Conservation (phyloP, 2,113 vertebrate species). For the Peromyscus leucopus region DNA sequence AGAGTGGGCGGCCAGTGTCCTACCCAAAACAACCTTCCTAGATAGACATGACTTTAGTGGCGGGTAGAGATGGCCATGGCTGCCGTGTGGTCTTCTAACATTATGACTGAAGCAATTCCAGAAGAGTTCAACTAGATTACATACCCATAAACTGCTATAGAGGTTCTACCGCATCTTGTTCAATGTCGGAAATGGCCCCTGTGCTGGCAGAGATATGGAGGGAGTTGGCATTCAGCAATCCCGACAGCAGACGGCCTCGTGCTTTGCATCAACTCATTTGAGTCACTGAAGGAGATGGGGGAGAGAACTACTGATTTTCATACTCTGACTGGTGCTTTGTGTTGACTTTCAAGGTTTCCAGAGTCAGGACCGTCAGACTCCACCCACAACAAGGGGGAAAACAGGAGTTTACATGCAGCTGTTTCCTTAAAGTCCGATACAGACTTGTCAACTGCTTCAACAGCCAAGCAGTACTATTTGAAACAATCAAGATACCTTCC, state of each 20-base stretch:
- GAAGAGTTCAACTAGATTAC: background rate
- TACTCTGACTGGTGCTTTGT: background rate
- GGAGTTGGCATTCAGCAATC: background rate
- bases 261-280: background rate
- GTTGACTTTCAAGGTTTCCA: slow-evolving; percentile 83
- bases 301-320: background rate
- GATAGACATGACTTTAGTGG: background rate
- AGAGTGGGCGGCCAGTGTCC: background rate
- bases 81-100: background rate
- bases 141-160: background rate
- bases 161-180: background rate
- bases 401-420: slow-evolving; percentile 87
- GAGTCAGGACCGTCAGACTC: slow-evolving; percentile 75
- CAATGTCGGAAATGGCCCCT: background rate
- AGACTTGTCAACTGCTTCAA: slow-evolving; percentile 87
- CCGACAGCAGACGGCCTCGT: too few relatives aligned
- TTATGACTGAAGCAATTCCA: too few relatives aligned
- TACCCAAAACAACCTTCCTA: background rate
- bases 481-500: slow-evolving; percentile 96
- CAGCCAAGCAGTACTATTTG: slow-evolving; percentile 95
- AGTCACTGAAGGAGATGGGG: background rate
- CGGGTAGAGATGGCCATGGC: background rate
- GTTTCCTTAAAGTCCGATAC: slow-evolving; percentile 88
- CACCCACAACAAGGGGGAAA: slow-evolving; percentile 85
- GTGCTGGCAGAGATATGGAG: rapidly evolving